Evolutionary conservation across 2,113 vertebrate genomes (phyloP).

Genomic region (Arothron firmamentum): DNA sequence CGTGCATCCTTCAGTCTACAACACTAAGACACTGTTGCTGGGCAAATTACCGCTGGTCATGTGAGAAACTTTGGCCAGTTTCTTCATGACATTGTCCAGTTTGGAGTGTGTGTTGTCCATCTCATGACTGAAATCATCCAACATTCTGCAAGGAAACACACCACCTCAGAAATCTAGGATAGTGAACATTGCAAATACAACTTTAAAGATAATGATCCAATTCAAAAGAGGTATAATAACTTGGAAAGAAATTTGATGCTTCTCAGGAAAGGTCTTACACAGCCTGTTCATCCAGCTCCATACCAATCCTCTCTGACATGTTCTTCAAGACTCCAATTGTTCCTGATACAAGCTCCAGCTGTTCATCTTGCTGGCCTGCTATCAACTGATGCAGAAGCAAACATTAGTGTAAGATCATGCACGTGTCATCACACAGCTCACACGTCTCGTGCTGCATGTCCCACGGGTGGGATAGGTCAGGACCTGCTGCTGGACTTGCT

Average conservation of each 20-base stretch:
- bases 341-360: conserved; percentile 95
- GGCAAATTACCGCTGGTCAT: conserved; percentile 92
- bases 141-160: conserved; percentile 77
- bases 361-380: conserved; percentile 92
- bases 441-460: not conserved
- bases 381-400: conserved; percentile 80
- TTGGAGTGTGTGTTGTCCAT: conserved; percentile 91
- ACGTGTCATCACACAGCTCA: not conserved
- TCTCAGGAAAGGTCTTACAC: conserved; percentile 78
- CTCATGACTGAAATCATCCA: conserved; percentile 95
- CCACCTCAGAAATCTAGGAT: not conserved
- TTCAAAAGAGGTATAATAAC: too few species aligned
- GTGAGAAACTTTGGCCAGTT: conserved; percentile 96
- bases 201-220: too few species aligned
- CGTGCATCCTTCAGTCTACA: not conserved
- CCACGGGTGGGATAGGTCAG: not conserved
- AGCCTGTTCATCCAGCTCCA: conserved; percentile 95
- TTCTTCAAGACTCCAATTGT: conserved; percentile 97
- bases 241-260: too few species aligned
- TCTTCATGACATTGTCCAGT: conserved; percentile 97
- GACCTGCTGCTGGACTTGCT: conserved; percentile 96
- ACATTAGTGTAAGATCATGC: not conserved
- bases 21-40: not conserved
- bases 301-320: conserved; percentile 96
- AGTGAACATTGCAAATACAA: not conserved